Percentiles rank a stretch among this genome's conserved stretches.
phyloP scores from a whole-genome alignment of 2,888 invertebrate genomes.

The Octonoba sinensis region DNA sequence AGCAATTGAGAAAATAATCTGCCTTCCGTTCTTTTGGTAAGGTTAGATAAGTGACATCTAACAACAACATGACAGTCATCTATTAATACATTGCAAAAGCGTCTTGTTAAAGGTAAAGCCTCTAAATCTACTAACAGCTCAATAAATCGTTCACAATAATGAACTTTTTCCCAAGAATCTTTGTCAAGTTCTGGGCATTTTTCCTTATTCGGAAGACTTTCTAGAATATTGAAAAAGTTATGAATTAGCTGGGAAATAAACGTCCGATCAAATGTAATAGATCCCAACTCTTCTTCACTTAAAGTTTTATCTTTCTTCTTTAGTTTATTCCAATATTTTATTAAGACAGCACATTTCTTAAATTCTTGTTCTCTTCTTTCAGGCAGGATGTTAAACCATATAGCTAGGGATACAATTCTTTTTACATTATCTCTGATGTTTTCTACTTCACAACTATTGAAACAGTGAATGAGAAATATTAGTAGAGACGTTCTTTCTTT shows the following conservation, averaged over 20 bases:
- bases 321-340: constrained; percentile 90
- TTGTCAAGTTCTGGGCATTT: constrained; percentile 71
- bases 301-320: constrained; percentile 81
- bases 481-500: constrained; percentile 88
- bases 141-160: constrained; percentile 94
- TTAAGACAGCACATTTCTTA: constrained; percentile 87
- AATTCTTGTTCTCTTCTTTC: constrained; percentile 87
- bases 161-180: constrained; percentile 74
- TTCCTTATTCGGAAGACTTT: constrained; percentile 79
- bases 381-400: constrained; percentile 91
- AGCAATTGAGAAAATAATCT: constrained; percentile 91
- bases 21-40: constrained; percentile 83
- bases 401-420: constrained; percentile 89
- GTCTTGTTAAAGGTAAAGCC: constrained; percentile 91
- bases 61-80: constrained; percentile 95
- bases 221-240: constrained; percentile 86
- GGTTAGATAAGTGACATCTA: constrained; percentile 84
- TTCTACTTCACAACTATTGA: constrained; percentile 91
- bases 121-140: constrained; percentile 97
- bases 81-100: constrained; percentile 96
- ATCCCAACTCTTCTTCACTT: constrained; percentile 66
- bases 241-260: constrained; percentile 89
- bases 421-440: constrained; percentile 93
- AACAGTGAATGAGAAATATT: constrained; percentile 94
- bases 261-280: constrained; percentile 84